A percentile compares a stretch with the other conserved stretches of the same genome.
Conservation (phyloP, 2,888 invertebrate species). For the Philaethria dido region DNA sequence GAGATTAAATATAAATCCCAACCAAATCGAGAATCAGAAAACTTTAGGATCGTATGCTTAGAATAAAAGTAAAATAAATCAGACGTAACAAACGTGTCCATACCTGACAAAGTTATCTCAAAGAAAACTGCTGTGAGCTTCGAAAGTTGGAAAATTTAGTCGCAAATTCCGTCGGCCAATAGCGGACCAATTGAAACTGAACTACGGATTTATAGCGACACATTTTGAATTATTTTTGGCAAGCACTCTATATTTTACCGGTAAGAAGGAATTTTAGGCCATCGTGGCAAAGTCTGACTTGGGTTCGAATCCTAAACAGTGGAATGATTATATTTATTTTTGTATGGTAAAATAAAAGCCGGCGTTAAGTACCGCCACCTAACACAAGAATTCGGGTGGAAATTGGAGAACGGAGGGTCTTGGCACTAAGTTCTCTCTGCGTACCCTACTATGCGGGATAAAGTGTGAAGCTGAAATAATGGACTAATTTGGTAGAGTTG, state of each 20-base stretch:
- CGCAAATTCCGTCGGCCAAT: conserved; percentile 48
- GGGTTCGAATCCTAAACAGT: no score
- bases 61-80: conserved; percentile 42
- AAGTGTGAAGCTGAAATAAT: no score
- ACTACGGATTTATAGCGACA: conserved; percentile 53
- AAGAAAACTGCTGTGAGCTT: conserved; percentile 50
- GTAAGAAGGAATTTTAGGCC: conserved; percentile 36
- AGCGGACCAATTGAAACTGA: conserved; percentile 52
- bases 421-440: no score
- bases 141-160: conserved; percentile 41
- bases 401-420: no score
- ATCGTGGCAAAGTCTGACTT: no score
- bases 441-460: no score
- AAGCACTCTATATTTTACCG: conserved; percentile 45
- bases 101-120: conserved; percentile 46
- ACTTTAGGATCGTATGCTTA: conserved; percentile 19
- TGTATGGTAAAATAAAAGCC: no score
- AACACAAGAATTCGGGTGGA: no score
- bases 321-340: no score
- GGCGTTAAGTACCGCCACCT: no score
- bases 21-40: background rate
- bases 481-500: background rate
- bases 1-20: conserved; percentile 6
- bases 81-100: conserved; percentile 42
- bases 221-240: conserved; percentile 51